Evolutionary conservation across 1,140 invertebrate genomes (phyloP).

Genomic region (Ctenoplectra terminalis): DNA sequence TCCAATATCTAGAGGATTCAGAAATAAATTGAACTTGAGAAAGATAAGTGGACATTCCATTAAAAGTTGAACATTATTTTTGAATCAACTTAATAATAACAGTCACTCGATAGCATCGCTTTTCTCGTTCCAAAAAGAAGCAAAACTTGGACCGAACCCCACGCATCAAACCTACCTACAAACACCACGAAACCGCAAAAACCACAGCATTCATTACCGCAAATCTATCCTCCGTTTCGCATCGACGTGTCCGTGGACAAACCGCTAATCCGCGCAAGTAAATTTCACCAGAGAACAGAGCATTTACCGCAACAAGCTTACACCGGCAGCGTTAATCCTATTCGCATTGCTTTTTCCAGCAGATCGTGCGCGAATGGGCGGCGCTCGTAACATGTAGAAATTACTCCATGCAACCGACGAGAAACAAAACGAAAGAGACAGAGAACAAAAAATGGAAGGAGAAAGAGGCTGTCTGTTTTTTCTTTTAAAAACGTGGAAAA

Average conservation of each 20-base stretch:
- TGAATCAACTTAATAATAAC: no score
- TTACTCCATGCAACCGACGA: neutral
- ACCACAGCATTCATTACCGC: neutral
- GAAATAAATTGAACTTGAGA: no score
- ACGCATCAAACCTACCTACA: no score
- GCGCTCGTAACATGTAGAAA: slow-evolving; percentile 13
- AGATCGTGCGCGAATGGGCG: slow-evolving; percentile 51
- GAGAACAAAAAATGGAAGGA: neutral
- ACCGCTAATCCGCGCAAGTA: slow-evolving; percentile 1
- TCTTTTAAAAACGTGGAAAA: neutral
- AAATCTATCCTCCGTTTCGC: neutral
- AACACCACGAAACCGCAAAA: neutral
- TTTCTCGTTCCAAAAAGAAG: no score
- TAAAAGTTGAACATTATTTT: no score
- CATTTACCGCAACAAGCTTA: slow-evolving; percentile 40
- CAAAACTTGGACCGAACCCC: no score
- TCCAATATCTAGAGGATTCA: no score
- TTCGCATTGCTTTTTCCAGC: slow-evolving; percentile 53
- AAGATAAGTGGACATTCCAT: no score
- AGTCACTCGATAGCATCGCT: no score
- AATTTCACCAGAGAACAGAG: slow-evolving; percentile 52
- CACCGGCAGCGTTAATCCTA: slow-evolving; percentile 54
- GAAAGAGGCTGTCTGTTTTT: neutral
- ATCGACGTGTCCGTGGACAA: neutral
- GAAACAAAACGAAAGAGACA: slow-evolving; percentile 32